Conservation (phyloP, 2,797 vertebrate species). For the Labroides dimidiatus region DNA sequence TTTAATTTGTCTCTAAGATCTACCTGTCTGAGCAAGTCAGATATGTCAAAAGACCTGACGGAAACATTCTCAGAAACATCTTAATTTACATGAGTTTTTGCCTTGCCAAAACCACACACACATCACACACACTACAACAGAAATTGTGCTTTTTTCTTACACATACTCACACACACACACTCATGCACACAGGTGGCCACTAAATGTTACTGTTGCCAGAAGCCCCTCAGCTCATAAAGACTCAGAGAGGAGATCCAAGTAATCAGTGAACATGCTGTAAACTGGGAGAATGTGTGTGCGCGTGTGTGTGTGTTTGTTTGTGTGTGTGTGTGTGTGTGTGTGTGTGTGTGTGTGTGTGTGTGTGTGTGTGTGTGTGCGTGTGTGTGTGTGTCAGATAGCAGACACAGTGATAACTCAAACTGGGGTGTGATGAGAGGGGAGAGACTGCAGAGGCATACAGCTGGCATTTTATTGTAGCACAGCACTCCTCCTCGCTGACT, state of each 20-base stretch:
- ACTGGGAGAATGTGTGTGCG: constrained; percentile 27
- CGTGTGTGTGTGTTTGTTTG: constrained; percentile 16
- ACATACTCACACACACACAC: neutral
- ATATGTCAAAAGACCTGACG: too few relatives aligned
- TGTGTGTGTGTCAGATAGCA: constrained; percentile 47
- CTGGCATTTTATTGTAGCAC: constrained; percentile 74
- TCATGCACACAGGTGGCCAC: constrained; percentile 59
- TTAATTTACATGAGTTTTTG: too few relatives aligned
- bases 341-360: constrained; percentile 9
- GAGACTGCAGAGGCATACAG: constrained; percentile 70
- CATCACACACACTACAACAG: neutral
- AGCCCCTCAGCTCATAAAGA: constrained; percentile 62
- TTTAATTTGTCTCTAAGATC: too few relatives aligned
- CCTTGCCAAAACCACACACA: neutral
- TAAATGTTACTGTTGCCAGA: constrained; percentile 56
- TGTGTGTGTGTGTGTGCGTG: constrained; percentile 16
- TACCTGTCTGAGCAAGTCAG: too few relatives aligned
- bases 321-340: constrained; percentile 27
- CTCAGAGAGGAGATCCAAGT: constrained; percentile 63
- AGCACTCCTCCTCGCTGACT: constrained; percentile 44
- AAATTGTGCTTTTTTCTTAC: neutral
- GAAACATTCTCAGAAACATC: too few relatives aligned
- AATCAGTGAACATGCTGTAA: constrained; percentile 74
- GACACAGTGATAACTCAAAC: constrained; percentile 65
- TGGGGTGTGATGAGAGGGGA: constrained; percentile 52